Evolutionary conservation across 2,113 vertebrate species (phyloP), one percentile per base, ranked within the genome.

Genomic region (Mugil cephalus): DNA sequence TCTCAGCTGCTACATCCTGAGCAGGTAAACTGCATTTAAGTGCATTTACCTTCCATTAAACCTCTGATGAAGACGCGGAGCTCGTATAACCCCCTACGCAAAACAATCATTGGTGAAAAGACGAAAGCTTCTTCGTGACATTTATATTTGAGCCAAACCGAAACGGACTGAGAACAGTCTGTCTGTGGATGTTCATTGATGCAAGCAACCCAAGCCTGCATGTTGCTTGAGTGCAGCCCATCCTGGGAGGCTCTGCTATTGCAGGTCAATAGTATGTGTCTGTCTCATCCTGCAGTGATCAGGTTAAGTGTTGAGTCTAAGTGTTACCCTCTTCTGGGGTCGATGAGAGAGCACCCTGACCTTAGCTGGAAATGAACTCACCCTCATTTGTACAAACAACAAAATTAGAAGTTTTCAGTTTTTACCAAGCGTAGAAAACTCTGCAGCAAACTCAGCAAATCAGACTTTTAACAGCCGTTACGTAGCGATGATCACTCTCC

Each of bases 251-350:
- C 73, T 82, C 74, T 87, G 83, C 77, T 73, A 84, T 73, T 79
- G 75, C 79, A 66, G 80, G 89, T 94, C 91, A 92, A 93, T 92
- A 92, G 83, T 47, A 35, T 66, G 58, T 88, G 85, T 80, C 81
- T 86, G 86, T 74, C 86, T 85, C 55, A 35, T 81, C 68, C 73
- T 78, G 52, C 40, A 63, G 72, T 74, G 82, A 73, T 84, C 73
- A 55, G 82, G 84, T 85, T 86, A 72, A 87, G 82, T 79, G 88
- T 82, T 63, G 60, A 71, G 80, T 86, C 70, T 86, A 80, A 83
- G 77, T 86, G 85, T 82, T 81, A 69, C 79, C 68, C 69, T 79
- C 82, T 78, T 77, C 63, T 36, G 77, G 79, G 77, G 79, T 91
- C 85, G 79, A 89, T 89, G 60, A 79, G 82, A 83, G 70, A 75